Evolutionary conservation across 2,888 invertebrate species (phyloP).

Genomic region (Ophion ventricosus): DNA sequence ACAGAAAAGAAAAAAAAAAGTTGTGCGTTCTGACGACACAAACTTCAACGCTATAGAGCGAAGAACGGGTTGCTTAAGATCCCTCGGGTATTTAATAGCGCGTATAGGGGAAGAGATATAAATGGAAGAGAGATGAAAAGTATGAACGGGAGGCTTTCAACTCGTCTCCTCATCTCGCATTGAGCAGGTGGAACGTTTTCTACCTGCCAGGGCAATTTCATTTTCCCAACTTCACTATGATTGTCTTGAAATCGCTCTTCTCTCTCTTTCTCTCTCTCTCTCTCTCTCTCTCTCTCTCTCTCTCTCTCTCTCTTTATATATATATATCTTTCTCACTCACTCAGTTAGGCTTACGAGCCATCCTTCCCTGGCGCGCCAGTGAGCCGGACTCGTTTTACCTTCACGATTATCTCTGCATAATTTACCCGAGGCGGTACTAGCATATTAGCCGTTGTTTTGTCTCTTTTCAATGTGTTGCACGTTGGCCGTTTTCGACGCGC

Average conservation of each 20-base stretch:
- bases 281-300: background rate
- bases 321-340: no score
- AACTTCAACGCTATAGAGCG: background rate
- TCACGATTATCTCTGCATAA: constrained; percentile 64
- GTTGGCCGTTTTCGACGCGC: constrained; percentile 41
- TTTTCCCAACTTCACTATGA: constrained; percentile 29
- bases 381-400: constrained; percentile 56
- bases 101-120: background rate
- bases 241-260: constrained; percentile 11
- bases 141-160: constrained; percentile 42
- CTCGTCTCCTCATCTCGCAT: constrained; percentile 54
- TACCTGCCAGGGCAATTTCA: constrained; percentile 69
- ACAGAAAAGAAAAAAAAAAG: no score
- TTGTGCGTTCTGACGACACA: no score
- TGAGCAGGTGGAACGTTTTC: constrained; percentile 73
- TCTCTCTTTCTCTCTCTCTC: background rate
- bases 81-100: constrained; percentile 9
- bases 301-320: constrained; percentile 30
- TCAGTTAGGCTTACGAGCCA: background rate
- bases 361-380: constrained; percentile 6
- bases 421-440: constrained; percentile 58
- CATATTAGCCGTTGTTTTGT: constrained; percentile 58
- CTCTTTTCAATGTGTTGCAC: constrained; percentile 48
- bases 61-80: constrained; percentile 9
- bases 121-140: constrained; percentile 25